phyloP scores from a whole-genome alignment of 2,797 vertebrate species.

The Xenentodon cancila region DNA sequence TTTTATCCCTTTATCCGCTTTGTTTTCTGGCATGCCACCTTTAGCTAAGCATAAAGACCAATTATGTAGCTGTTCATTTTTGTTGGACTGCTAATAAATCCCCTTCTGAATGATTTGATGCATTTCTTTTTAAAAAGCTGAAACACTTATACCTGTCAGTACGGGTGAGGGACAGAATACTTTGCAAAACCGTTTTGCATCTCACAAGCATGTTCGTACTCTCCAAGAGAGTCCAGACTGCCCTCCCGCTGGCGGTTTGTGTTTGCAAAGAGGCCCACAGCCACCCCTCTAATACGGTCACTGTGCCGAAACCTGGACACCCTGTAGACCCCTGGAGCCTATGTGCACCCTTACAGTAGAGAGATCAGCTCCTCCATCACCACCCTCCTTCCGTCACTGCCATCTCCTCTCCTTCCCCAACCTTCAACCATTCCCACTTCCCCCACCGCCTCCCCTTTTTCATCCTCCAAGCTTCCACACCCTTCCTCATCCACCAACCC shows the following conservation, averaged over 20 bases:
- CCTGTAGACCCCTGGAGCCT: constrained; percentile 88
- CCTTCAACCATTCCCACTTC: constrained; percentile 48
- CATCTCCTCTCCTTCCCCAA: constrained; percentile 71
- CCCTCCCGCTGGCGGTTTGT: constrained; percentile 32
- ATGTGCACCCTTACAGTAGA: constrained; percentile 70
- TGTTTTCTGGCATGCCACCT: too few species aligned
- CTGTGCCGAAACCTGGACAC: constrained; percentile 81
- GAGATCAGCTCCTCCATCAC: constrained; percentile 54
- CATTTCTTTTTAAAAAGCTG: too few species aligned
- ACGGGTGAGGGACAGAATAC: constrained; percentile 6
- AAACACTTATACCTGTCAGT: neutral
- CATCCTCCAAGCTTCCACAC: constrained; percentile 71
- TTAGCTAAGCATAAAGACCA: too few species aligned
- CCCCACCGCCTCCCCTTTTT: constrained; percentile 38
- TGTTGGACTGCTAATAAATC: too few species aligned
- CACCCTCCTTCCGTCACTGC: constrained; percentile 59
- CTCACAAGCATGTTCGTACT: constrained; percentile 27
- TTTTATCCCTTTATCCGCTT: too few species aligned
- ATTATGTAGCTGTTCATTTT: too few species aligned
- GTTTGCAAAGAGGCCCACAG: constrained; percentile 54
- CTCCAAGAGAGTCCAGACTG: constrained; percentile 31
- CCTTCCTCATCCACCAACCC: constrained; percentile 81
- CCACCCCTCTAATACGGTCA: constrained; percentile 57
- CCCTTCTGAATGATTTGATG: too few species aligned
- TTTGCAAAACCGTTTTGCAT: constrained; percentile 20